Evolutionary conservation across 2,797 vertebrate genomes (phyloP).

Genomic region (Syndactyla subalaris): DNA sequence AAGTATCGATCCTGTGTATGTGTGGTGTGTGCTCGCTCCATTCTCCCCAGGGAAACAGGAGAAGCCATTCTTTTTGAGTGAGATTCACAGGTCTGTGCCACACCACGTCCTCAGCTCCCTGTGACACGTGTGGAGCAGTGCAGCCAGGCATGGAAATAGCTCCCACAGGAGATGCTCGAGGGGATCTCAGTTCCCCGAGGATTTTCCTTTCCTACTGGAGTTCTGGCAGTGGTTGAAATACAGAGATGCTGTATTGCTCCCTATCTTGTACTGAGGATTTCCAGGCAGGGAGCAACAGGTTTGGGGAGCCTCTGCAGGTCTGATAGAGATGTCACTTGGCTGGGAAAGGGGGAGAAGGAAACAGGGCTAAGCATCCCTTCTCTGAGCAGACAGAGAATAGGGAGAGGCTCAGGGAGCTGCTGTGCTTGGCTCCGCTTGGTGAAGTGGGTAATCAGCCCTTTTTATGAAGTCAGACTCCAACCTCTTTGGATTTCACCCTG

Average conservation of each 20-base stretch:
- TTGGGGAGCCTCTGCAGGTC: not conserved
- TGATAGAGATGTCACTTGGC: not conserved
- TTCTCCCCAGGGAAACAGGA: conserved; percentile 3
- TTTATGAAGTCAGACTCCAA: conserved; percentile 29
- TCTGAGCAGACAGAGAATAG: not conserved
- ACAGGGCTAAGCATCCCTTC: not conserved
- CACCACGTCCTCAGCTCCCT: not conserved
- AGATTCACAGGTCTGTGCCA: not conserved
- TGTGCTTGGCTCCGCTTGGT: not conserved
- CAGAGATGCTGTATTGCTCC: not conserved
- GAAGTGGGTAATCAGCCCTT: conserved; percentile 48
- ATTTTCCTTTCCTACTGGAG: not conserved
- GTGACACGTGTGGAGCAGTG: not conserved
- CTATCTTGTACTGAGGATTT: not conserved
- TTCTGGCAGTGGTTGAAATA: not conserved
- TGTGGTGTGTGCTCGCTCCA: not conserved
- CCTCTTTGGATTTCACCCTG: conserved; percentile 17
- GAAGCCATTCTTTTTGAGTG: not conserved
- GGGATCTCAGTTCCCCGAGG: not conserved
- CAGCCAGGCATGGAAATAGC: not conserved
- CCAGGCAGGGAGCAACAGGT: not conserved
- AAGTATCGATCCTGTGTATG: conserved; percentile 17
- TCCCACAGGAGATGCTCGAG: not conserved
- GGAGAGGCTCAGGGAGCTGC: not conserved
- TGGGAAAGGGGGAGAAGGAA: not conserved